A percentile compares a stretch with the other conserved stretches of the same genome.
Evolutionary conservation across 2,113 vertebrate genomes (phyloP).

Genomic region (Felis chaus): DNA sequence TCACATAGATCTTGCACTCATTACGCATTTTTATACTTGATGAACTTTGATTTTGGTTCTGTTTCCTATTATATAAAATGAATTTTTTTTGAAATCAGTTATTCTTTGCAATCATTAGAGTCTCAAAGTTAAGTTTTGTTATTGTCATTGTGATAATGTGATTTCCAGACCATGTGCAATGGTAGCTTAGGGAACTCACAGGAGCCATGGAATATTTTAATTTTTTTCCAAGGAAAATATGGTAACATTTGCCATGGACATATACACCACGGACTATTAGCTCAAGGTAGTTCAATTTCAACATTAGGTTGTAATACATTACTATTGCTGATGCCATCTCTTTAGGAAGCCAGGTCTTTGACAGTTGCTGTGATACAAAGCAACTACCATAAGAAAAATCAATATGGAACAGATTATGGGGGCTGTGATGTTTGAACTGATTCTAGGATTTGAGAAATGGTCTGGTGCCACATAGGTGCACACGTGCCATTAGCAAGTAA

Average conservation of each 20-base stretch:
- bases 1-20: neutral
- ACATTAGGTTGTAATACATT: neutral
- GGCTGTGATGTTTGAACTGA: neutral
- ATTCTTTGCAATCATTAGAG: neutral
- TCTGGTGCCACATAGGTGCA: neutral
- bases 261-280: neutral
- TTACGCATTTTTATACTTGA: neutral
- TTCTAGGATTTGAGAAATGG: neutral
- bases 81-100: neutral
- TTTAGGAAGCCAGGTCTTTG: neutral
- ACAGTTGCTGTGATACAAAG: neutral
- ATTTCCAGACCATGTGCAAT: neutral
- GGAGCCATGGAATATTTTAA: neutral
- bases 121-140: neutral
- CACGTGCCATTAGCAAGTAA: neutral
- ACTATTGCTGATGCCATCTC: neutral
- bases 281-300: neutral
- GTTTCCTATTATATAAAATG: neutral
- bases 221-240: neutral
- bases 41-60: neutral
- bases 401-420: neutral
- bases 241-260: neutral
- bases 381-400: neutral
- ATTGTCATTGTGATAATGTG: neutral
- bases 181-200: neutral